Evolutionary conservation across 2,113 vertebrate genomes (phyloP), one percentile per base, ranked within the genome.

Genomic region (Anguilla japonica): DNA sequence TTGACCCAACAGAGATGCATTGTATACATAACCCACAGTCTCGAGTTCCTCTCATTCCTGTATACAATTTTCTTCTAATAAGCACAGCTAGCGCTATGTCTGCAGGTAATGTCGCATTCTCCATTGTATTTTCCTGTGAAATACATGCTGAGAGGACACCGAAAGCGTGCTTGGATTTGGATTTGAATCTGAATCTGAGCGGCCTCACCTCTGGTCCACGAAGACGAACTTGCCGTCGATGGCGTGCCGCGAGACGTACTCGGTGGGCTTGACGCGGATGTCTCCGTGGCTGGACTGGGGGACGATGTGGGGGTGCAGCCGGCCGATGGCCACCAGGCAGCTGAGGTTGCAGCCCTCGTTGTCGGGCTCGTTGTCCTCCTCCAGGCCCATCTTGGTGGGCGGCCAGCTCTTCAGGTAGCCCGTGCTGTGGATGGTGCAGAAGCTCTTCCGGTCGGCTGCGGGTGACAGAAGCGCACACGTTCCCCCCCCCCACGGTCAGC

Each of bases 331-430:
- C 0, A 99, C 98, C 2, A 99, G 96, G 95, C 98, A 99, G 95
- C 98, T 99, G 81, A 99, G 95, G 87, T 99, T 99, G 63, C 98
- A 99, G 46, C 98, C 98, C 92, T 99, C 98, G 0, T 98, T 99
- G 92, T 99, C 98, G 0, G 98, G 97, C 86, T 99, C 98, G 0
- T 97, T 98, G 90, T 99, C 98, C 88, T 99, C 98, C 0, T 99
- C 98, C 50, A 99, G 94, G 14, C 98, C 98, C 97, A 99, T 99
- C 93, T 99, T 99, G 29, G 98, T 99, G 67, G 98, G 98, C 0
- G 98, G 98, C 98, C 98, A 99, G 93, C 98, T 99, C 94, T 99
- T 99, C 91, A 99, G 91, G 93, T 99, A 99, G 87, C 98, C 98
- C 8, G 98, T 99, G 93, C 98, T 99, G 92, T 99, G 98, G 94